phyloP scores from a whole-genome alignment of 2,113 vertebrate genomes.

The Channa maculata region DNA sequence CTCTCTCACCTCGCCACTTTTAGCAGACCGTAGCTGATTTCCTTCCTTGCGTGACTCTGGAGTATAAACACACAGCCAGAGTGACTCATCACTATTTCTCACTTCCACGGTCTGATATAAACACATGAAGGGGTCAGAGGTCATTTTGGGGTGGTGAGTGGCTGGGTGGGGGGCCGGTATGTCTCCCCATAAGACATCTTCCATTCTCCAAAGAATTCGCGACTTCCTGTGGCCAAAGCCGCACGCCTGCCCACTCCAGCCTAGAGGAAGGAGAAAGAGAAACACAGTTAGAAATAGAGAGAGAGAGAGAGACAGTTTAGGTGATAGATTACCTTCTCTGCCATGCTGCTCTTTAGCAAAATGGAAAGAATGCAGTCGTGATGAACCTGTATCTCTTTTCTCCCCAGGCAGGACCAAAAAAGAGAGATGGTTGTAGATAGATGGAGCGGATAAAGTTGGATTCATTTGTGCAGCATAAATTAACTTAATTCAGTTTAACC shows the following conservation, averaged over 20 bases:
- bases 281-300: slow-evolving; percentile 69
- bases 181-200: slow-evolving; percentile 73
- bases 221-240: slow-evolving; percentile 79
- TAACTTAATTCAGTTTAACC: slow-evolving; percentile 49
- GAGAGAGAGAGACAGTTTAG: slow-evolving; percentile 49
- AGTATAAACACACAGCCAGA: slow-evolving; percentile 82
- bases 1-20: slow-evolving; percentile 80
- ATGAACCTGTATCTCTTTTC: slow-evolving; percentile 68
- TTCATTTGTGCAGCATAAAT: slow-evolving; percentile 45
- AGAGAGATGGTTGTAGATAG: slow-evolving; percentile 40
- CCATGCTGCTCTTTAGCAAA: slow-evolving; percentile 53
- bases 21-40: slow-evolving; percentile 83
- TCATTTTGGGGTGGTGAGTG: slow-evolving; percentile 70
- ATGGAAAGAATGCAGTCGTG: slow-evolving; percentile 74
- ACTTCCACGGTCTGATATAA: slow-evolving; percentile 83
- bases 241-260: slow-evolving; percentile 68
- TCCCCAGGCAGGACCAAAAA: slow-evolving; percentile 31
- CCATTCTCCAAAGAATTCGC: slow-evolving; percentile 77
- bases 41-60: slow-evolving; percentile 84
- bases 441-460: slow-evolving; percentile 36
- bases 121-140: slow-evolving; percentile 80
- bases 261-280: slow-evolving; percentile 77
- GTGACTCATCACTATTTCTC: slow-evolving; percentile 85
- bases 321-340: slow-evolving; percentile 69
- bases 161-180: slow-evolving; percentile 52